Percentiles rank a stretch among this genome's conserved stretches.
Evolutionary conservation across 2,113 vertebrate species (phyloP).

Genomic region (Cheilinus undulatus): DNA sequence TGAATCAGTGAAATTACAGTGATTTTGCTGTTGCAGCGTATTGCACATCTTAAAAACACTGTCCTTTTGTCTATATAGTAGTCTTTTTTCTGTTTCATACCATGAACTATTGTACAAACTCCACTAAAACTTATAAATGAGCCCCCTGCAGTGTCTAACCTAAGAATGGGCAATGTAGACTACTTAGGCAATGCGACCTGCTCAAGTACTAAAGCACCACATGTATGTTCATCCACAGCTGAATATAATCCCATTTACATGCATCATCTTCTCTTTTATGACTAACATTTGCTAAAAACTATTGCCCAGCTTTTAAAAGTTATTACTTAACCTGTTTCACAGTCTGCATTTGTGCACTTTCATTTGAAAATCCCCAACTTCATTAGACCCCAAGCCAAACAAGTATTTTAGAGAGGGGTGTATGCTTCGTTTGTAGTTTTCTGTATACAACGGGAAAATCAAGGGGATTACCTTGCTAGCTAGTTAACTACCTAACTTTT

Average conservation of each 20-base stretch:
- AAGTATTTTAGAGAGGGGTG: background rate
- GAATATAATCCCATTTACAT: background rate
- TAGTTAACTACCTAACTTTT: too few relatives aligned
- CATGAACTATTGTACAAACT: background rate
- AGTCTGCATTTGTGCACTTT: too few relatives aligned
- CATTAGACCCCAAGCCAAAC: background rate
- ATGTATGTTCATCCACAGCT: background rate
- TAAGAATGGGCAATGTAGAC: background rate
- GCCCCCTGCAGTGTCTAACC: background rate
- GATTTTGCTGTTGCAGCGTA: conserved; percentile 6
- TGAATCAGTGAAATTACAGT: conserved; percentile 12
- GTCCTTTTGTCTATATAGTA: background rate
- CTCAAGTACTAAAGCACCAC: background rate
- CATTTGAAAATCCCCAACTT: background rate
- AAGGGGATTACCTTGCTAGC: too few relatives aligned
- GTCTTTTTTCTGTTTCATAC: background rate
- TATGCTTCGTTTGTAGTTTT: background rate
- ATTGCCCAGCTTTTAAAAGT: background rate
- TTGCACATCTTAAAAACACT: conserved; percentile 9
- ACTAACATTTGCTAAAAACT: background rate
- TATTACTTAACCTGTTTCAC: background rate
- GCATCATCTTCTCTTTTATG: background rate
- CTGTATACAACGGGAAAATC: background rate
- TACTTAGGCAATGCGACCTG: background rate
- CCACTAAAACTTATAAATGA: background rate